Evolutionary conservation across 2,888 invertebrate species (phyloP), one percentile per base, ranked within the genome.

Genomic region (Phengaris arion): DNA sequence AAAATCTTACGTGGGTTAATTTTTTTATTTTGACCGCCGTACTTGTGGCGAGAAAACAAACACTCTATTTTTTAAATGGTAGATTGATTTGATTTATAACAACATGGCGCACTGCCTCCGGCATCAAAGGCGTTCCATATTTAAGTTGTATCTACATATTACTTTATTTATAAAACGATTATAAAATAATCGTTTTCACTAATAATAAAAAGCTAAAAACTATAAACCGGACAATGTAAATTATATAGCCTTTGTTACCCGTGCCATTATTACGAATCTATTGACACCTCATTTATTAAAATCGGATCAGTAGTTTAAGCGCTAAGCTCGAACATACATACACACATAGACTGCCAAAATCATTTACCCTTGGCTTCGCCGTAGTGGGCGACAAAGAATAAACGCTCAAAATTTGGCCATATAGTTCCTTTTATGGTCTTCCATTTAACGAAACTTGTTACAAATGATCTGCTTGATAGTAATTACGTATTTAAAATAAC

Each of bases 401-500:
- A 55, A 5, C 54, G 6, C 54, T 55, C 15, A 8, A 64, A 15
- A 35, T 64, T 64, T 15, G 22, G 0, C 59, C 59, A 64, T 64
- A 64, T 22, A 64, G 59, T 35, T 64, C 59, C 22, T 64, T 22
- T 57, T 8, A 35, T 48, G 48, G 6, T 48, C 48, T 5, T 48
- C 15, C 35, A 64, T 59, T 7, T 10, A 59, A 59, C 59, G 22
- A 35, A 35, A 35, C 35, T 9, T 10, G 59, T 64, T 64, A 64
- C 35, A 64, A 64, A 64, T 64, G 64, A 35, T 15, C 64, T 74
- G 48, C 52, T 74, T 51, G 64, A 35, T 54, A 76, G 79, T 78
- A 81, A 81, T 80, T 79, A 79, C 72, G 54, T 76, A 80, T 81
- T 84, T 84, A 82, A 82, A 85, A 85, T 82, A 82, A 81, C 82